Base-by-base conservation (phyloP, 2,113 vertebrate species). In the Hydropotes inermis region DNA sequence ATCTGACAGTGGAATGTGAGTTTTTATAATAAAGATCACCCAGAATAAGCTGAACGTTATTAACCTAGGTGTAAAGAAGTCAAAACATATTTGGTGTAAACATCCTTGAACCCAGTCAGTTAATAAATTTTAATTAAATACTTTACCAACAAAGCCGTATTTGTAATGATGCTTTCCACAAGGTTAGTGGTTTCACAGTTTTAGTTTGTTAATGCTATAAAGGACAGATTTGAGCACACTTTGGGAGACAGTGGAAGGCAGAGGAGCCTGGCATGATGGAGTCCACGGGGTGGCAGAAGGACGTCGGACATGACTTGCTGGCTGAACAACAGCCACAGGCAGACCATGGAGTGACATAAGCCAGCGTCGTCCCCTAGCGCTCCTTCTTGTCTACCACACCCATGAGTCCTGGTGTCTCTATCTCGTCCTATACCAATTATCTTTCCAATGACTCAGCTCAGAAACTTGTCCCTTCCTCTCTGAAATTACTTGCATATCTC, bases 41-140 rank as follows among this genome's bases (percentile, higher is more conserved):
- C 27, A 60, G 47, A 54, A 33, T 54, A 61, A 89, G 57, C 57
- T 60, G 61, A 50, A 47, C 27, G 15, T 58, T 70, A 14, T 33
- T 43, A 39, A 27, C 23, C 74, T 67, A 58, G 55, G 30, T 25
- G 85, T 92, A 45, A 89, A 76, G 25, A 52, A 74, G 5, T 70
- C 55, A 92, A 90, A 92, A 76, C 19, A 28, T 4, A 47, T 88
- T 82, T 78, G 43, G 27, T 39, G 27, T 50, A 47, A 1, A 64
- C 28, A 23, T 43, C 21, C 43, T 16, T 25, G 30, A 98, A 30
- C 21, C 28, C 4, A 78, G 43, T 16, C 54, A 90, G n/a, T 55
- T 23, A 30, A 36, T 21, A 86, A 70, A 10, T 6, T 61, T 91
- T 39, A 95, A 87, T 95, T 55, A 90, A 93, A 28, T 33, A 43